phyloP scores from a whole-genome alignment of 2,797 vertebrate genomes.

The Ambastaia sidthimunki region DNA sequence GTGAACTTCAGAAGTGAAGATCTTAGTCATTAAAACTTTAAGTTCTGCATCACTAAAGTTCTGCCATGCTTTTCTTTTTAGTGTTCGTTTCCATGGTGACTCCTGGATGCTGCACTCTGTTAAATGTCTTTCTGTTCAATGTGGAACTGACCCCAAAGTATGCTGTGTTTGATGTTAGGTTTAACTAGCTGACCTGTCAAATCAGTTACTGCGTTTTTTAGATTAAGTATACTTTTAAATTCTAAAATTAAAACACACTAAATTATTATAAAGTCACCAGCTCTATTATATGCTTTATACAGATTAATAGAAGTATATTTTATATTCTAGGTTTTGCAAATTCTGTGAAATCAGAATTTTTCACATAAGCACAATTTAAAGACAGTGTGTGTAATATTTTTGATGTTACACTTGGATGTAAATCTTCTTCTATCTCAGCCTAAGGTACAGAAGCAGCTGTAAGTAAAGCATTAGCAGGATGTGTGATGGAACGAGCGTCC shows the following conservation, averaged over 20 bases:
- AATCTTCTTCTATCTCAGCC: not conserved
- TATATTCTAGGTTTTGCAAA: too few relatives aligned
- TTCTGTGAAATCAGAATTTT: not conserved
- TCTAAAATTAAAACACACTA: too few relatives aligned
- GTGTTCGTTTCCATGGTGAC: not conserved
- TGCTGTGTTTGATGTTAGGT: too few relatives aligned
- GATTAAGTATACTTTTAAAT: too few relatives aligned
- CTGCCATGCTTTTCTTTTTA: not conserved
- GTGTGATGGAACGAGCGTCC: not conserved
- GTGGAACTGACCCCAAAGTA: too few relatives aligned
- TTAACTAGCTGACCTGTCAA: too few relatives aligned
- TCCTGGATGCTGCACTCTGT: not conserved
- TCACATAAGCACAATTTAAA: not conserved
- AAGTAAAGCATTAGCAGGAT: conserved; percentile 7
- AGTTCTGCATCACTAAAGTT: not conserved
- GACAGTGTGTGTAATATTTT: not conserved
- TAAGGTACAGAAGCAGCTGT: not conserved
- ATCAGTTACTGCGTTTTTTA: too few relatives aligned
- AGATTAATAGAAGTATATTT: too few relatives aligned
- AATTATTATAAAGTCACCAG: too few relatives aligned
- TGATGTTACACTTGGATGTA: not conserved
- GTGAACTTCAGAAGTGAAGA: not conserved
- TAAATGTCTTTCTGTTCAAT: not conserved
- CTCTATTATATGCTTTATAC: too few relatives aligned
- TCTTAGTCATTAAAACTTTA: conserved; percentile 1